Conservation (phyloP, 23 tunicate genomes). For the Phallusia fumigata region DNA sequence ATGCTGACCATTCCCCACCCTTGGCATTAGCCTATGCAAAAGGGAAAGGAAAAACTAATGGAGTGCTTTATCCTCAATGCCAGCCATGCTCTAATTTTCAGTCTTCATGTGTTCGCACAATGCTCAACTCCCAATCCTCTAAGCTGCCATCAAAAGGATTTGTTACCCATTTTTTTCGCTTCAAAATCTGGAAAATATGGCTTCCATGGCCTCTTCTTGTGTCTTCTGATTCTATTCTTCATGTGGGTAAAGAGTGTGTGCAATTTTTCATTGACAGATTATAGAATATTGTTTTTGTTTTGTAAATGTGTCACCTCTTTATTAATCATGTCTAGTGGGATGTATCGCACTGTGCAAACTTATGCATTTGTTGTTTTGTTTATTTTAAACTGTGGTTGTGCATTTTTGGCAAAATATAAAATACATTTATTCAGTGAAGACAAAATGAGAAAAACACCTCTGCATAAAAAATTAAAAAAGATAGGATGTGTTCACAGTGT, state of each 20-base stretch:
- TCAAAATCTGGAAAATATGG: constrained; percentile 67
- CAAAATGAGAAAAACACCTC: no score
- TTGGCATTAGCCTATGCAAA: constrained; percentile 44
- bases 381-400: no score
- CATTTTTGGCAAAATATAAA: no score
- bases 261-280: background rate
- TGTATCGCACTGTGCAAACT: no score
- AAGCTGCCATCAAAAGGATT: constrained; percentile 14
- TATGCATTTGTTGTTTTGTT: no score
- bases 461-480: no score
- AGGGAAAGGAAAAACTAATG: background rate
- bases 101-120: constrained; percentile 53
- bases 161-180: constrained; percentile 50
- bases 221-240: background rate
- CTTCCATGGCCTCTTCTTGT: constrained; percentile 67
- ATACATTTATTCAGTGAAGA: no score
- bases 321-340: background rate
- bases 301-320: background rate
- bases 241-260: background rate
- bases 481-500: no score
- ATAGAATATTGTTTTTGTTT: background rate
- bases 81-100: constrained; percentile 66
- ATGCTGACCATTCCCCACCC: constrained; percentile 90
- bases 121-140: background rate
- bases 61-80: constrained; percentile 71